Evolutionary conservation across 2,797 vertebrate genomes (phyloP).

Genomic region (Euthynnus affinis): DNA sequence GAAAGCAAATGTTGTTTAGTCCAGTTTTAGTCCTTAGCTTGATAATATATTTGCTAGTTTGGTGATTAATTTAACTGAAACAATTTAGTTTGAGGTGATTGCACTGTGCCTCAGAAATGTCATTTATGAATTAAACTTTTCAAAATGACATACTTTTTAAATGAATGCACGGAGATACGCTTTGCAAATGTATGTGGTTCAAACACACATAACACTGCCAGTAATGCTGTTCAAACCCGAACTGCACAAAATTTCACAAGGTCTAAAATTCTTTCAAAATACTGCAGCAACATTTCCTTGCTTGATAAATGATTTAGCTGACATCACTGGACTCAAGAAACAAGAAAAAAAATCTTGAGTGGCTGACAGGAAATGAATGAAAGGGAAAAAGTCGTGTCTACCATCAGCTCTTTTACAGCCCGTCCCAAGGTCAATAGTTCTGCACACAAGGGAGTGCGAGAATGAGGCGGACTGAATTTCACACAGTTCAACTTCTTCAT

Average conservation of each 20-base stretch:
- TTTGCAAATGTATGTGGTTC: neutral
- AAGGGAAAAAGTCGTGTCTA: conserved; percentile 28
- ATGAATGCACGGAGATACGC: neutral
- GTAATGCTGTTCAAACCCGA: conserved; percentile 9
- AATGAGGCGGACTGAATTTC: conserved; percentile 25
- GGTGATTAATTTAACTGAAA: neutral
- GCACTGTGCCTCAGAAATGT: neutral
- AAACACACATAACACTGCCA: neutral
- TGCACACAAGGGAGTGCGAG: conserved; percentile 6
- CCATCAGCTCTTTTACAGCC: conserved; percentile 40
- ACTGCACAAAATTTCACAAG: neutral
- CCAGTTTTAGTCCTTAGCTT: neutral
- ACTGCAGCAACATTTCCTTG: neutral
- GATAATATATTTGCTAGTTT: neutral
- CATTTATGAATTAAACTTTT: neutral
- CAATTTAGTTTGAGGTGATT: neutral
- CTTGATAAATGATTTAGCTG: conserved; percentile 25
- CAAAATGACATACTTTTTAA: neutral
- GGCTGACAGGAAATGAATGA: conserved; percentile 39
- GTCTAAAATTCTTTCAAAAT: conserved; percentile 7
- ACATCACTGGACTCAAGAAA: conserved; percentile 23
- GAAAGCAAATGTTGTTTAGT: neutral
- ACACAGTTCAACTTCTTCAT: conserved; percentile 48
- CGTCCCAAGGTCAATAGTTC: conserved; percentile 55
- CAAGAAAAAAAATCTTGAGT: neutral